Base-by-base conservation (phyloP, 2,888 invertebrate genomes). In the Dicyrtoma fusca region DNA sequence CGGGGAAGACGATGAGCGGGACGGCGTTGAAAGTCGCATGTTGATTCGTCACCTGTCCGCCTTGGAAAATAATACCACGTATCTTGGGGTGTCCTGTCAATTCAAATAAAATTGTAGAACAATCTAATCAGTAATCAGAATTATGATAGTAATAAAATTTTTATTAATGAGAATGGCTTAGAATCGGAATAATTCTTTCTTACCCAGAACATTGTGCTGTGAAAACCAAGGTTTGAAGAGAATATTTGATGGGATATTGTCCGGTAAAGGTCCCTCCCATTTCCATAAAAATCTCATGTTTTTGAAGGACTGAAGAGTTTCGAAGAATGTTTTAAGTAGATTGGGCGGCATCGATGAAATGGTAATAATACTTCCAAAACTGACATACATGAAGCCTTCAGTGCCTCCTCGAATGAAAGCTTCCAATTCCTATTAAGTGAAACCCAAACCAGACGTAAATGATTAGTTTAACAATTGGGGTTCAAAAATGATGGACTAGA, bases 361-460 rank as follows among this genome's bases (percentile, higher is more conserved):
- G 5, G 44, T 26, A 10, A 69, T 47, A 2, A 49, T 17, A 17
- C 25, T 25, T 1, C 79, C 79, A 63, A 79, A 79, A 59, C 77
- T 77, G 1, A 79, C 61, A 59, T 75, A 79, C 1, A 79, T 74
- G 47, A 79, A 79, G 11, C 77, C 79, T 5, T 44, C 25, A 6
- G 11, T 17, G 8, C 45, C 25, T n/a, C 68, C 57, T 8, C n/a
- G 14, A 6, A 55, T 13, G 8, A 55, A 44, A 8, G n/a, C 44
- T 19, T 55, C 44, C 6, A 68, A 14, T 17, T 68, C 57, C 57
- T 55, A 3, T 11, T n/a, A n/a, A n/a, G n/a, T n/a, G n/a, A n/a
- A n/a, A n/a, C n/a, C n/a, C n/a, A n/a, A n/a, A n/a, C n/a, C n/a
- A n/a, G n/a, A n/a, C n/a, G n/a, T n/a, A n/a, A n/a, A n/a, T n/a